Evolutionary conservation across 2,113 vertebrate species (phyloP).

Genomic region (Hypanus sabinus): DNA sequence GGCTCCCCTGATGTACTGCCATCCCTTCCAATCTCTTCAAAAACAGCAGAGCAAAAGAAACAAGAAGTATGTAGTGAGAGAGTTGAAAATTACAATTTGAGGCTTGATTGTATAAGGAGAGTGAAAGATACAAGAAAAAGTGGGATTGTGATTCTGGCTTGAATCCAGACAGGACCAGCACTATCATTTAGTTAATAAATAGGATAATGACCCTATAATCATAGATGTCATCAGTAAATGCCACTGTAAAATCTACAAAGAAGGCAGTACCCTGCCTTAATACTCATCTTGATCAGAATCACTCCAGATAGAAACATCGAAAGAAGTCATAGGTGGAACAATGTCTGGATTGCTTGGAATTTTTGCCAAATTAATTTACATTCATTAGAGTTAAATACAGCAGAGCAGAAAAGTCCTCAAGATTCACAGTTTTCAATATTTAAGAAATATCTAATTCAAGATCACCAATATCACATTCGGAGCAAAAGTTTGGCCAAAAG

Average conservation of each 20-base stretch:
- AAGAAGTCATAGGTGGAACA: background rate
- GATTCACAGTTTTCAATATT: background rate
- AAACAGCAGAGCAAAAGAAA: background rate
- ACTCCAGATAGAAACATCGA: background rate
- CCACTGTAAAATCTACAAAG: background rate
- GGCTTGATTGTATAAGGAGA: background rate
- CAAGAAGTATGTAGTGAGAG: background rate
- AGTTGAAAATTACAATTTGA: background rate
- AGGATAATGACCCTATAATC: conserved; percentile 27
- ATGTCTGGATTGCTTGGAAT: conserved; percentile 10
- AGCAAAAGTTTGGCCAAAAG: background rate
- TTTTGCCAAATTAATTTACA: conserved; percentile 4
- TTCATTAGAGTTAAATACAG: background rate
- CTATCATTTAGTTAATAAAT: conserved; percentile 23
- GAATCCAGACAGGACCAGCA: background rate
- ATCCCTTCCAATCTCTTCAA: too few species aligned
- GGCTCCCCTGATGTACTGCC: too few species aligned
- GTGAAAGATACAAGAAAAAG: conserved; percentile 3
- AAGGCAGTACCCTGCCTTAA: background rate
- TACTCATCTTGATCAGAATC: conserved; percentile 15
- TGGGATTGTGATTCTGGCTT: conserved; percentile 11
- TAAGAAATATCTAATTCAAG: background rate
- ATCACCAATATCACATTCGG: background rate
- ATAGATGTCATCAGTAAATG: conserved; percentile 27
- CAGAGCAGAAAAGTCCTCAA: background rate